These are phyloP conservation scores for Lutjanus campechanus DNA, from an alignment of 2,797 vertebrate genomes.

Conservation along the genomic window DNA sequence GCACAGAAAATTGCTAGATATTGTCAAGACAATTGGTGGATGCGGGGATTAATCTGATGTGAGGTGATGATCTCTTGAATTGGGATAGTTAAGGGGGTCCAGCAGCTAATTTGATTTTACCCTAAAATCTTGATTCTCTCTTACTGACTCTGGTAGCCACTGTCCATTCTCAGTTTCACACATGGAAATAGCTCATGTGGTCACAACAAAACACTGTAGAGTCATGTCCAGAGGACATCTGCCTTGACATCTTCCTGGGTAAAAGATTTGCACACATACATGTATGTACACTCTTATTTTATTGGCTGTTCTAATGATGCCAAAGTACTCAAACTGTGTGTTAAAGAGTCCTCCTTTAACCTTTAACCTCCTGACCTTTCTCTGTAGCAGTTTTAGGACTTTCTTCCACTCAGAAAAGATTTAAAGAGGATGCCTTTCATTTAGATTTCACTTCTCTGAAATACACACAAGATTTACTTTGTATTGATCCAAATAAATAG, in stretches of 20 bases:
- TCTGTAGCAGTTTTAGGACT: conserved; percentile 10
- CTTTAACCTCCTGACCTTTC: conserved; percentile 30
- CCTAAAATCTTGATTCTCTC: background rate
- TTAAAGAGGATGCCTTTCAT: conserved; percentile 2
- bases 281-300: conserved; percentile 15
- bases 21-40: too few species aligned
- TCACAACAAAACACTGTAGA: background rate
- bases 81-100: background rate
- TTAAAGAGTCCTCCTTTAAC: conserved; percentile 26
- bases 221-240: background rate
- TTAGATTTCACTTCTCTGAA: background rate
- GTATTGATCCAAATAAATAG: conserved; percentile 4
- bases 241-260: background rate
- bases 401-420: background rate
- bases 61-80: too few species aligned
- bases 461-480: background rate
- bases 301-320: conserved; percentile 23
- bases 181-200: background rate
- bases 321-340: conserved; percentile 14
- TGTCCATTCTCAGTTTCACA: background rate
- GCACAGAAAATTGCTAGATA: too few species aligned
- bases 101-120: background rate
- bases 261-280: background rate
- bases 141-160: background rate
- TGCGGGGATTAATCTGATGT: too few species aligned